These are phyloP conservation scores for Ceratina australensis DNA, from an alignment of 1,140 invertebrate species.

Conservation along the genomic window DNA sequence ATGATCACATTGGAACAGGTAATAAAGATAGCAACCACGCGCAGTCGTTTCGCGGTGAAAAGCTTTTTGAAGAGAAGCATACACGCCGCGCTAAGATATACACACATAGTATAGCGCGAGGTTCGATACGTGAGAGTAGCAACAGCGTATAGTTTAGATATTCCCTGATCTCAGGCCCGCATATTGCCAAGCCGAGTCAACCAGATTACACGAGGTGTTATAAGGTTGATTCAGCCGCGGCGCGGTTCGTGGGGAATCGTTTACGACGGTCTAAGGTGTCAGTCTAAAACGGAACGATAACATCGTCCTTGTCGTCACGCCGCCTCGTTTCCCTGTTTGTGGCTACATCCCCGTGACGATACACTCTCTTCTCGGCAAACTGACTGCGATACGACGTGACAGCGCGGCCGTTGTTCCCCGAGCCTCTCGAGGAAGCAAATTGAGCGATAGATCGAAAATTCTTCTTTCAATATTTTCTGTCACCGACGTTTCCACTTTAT, in stretches of 20 bases:
- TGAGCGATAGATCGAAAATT: background rate
- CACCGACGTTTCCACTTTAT: no score
- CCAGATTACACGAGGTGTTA: conserved; percentile 40
- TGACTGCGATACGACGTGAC: conserved; percentile 5
- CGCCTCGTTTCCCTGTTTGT: conserved; percentile 30
- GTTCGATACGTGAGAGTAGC: background rate
- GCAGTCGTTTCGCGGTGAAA: conserved; percentile 13
- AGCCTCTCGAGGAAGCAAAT: conserved; percentile 28
- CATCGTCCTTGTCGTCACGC: conserved; percentile 6
- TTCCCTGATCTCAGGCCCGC: conserved; percentile 6
- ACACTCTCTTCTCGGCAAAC: background rate
- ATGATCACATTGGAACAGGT: background rate
- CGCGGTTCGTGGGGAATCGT: conserved; percentile 50
- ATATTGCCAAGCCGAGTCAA: conserved; percentile 20
- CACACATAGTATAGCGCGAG: background rate
- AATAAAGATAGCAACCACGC: conserved; percentile 25
- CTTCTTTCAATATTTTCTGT: background rate
- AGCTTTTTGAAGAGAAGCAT: conserved; percentile 2
- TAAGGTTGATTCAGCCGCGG: conserved; percentile 61
- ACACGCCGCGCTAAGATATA: background rate
- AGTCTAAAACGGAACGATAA: conserved; percentile 45
- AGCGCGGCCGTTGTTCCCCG: conserved; percentile 10
- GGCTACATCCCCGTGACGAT: conserved; percentile 16
- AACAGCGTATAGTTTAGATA: conserved; percentile 32
- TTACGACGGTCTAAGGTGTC: conserved; percentile 52